Conservation (phyloP, 2,797 vertebrate genomes). For the Yasuhikotakia modesta region DNA sequence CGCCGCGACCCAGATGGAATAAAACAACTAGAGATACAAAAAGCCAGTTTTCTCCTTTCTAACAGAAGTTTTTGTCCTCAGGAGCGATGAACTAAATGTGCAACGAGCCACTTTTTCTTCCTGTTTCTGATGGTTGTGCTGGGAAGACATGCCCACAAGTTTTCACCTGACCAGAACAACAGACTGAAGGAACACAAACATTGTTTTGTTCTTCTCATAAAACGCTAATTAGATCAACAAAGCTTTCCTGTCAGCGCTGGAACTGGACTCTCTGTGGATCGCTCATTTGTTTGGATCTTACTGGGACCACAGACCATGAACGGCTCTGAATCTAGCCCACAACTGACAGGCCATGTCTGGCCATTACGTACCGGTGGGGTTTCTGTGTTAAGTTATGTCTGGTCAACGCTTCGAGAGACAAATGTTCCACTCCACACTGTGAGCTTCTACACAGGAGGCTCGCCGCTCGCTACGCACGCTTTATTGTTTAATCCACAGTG, state of each 20-base stretch:
- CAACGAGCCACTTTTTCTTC: too few species aligned
- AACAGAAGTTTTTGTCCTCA: background rate
- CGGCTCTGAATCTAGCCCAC: conserved; percentile 42
- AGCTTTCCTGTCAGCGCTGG: conserved; percentile 41
- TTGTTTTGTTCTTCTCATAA: conserved; percentile 33
- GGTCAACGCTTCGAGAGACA: conserved; percentile 41
- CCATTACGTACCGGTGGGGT: conserved; percentile 44
- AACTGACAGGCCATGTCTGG: conserved; percentile 39
- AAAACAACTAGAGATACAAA: background rate
- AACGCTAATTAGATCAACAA: conserved; percentile 49
- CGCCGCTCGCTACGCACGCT: conserved; percentile 7
- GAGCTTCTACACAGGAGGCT: conserved; percentile 31
- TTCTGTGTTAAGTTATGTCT: conserved; percentile 48
- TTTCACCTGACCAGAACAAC: conserved; percentile 29
- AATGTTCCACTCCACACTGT: conserved; percentile 37
- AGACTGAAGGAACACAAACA: conserved; percentile 39
- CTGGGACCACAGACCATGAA: conserved; percentile 51
- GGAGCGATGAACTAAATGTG: background rate
- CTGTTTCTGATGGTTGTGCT: background rate
- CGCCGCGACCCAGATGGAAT: background rate
- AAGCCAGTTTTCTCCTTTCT: background rate
- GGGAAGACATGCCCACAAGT: background rate
- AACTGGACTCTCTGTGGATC: conserved; percentile 49
- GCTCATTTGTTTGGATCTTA: conserved; percentile 54
- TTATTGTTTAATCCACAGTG: conserved; percentile 16